A percentile compares a stretch with the other conserved stretches of the same genome.
Conservation (phyloP, 2,888 invertebrate species). For the Carabus problematicus region DNA sequence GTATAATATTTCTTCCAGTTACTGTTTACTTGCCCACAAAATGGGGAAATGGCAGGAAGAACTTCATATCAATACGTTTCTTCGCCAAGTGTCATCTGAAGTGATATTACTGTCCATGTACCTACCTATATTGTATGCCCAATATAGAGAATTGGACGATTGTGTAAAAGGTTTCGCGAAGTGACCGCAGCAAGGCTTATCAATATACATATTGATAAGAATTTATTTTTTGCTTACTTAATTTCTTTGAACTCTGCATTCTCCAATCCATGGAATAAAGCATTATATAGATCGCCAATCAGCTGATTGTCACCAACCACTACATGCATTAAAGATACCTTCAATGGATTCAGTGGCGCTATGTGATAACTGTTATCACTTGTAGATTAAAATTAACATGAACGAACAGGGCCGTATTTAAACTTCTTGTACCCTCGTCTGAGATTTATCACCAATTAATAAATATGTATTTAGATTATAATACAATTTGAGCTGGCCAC, state of each 20-base stretch:
- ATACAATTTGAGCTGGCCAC: no score
- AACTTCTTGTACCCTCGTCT: no score
- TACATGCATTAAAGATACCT: neutral
- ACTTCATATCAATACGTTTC: slow-evolving; percentile 18
- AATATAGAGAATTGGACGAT: no score
- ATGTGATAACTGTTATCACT: neutral
- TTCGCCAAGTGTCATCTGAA: slow-evolving; percentile 26
- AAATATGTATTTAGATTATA: no score
- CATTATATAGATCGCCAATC: neutral
- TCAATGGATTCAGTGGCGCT: neutral
- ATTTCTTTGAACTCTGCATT: neutral
- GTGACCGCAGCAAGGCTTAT: no score
- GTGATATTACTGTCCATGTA: neutral
- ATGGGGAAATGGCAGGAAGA: slow-evolving; percentile 1
- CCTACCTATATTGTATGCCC: no score
- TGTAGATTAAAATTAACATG: neutral
- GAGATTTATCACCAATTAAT: no score
- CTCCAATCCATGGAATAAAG: neutral
- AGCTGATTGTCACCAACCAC: neutral
- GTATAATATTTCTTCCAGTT: slow-evolving; percentile 13
- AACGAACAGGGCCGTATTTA: no score
- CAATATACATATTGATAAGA: no score
- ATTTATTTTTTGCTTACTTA: neutral
- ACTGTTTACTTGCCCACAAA: slow-evolving; percentile 21
- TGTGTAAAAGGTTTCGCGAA: no score